phyloP scores from a whole-genome alignment of 2,113 vertebrate species.

The Eira barbara region DNA sequence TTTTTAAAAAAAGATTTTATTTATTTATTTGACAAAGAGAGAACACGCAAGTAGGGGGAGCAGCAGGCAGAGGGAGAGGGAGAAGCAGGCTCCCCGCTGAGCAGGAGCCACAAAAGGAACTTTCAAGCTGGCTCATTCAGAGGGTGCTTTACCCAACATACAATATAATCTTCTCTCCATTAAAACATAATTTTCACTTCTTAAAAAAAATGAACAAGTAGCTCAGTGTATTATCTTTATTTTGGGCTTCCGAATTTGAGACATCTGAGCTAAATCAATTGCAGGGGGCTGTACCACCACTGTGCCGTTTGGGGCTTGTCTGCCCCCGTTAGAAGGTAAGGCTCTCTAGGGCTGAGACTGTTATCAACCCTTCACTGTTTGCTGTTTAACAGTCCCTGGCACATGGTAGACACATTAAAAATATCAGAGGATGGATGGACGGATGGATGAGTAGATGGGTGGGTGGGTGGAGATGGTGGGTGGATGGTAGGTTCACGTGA shows the following conservation, averaged over 20 bases:
- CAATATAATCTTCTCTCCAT: not conserved
- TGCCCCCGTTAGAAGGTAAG: not conserved
- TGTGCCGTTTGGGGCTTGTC: not conserved
- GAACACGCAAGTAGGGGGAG: too few species aligned
- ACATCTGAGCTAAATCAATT: not conserved
- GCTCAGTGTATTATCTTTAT: not conserved
- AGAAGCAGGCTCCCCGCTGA: too few species aligned
- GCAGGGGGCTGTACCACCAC: not conserved
- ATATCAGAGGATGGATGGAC: not conserved
- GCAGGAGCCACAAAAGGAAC: not conserved
- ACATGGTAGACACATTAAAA: rapidly evolving
- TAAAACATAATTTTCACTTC: not conserved
- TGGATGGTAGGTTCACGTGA: not conserved
- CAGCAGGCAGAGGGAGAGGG: too few species aligned
- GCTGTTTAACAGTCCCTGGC: not conserved
- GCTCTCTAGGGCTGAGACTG: not conserved
- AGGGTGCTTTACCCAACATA: not conserved
- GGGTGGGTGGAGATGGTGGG: not conserved
- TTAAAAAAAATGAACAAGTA: not conserved
- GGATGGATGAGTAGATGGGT: not conserved
- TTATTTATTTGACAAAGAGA: too few species aligned
- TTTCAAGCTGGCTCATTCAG: not conserved
- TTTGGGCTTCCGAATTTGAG: not conserved
- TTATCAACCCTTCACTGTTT: not conserved
- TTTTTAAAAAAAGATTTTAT: not conserved